Conservation (phyloP, 2,797 vertebrate genomes). For the Cetoscarus ocellatus region DNA sequence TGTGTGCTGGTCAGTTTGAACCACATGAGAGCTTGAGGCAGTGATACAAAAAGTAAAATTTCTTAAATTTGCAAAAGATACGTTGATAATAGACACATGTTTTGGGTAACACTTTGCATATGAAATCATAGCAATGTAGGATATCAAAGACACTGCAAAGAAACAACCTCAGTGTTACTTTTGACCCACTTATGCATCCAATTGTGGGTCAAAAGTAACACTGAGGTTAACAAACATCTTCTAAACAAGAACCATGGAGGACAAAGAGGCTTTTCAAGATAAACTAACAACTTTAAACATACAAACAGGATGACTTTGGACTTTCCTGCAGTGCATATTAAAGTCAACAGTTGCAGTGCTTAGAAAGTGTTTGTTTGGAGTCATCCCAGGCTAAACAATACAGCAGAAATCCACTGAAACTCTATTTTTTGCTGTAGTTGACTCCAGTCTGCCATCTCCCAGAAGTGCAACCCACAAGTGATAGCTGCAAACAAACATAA, state of each 20-base stretch:
- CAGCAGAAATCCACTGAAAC: constrained; percentile 27
- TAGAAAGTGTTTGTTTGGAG: constrained; percentile 43
- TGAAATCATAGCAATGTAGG: no score
- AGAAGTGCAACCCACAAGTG: constrained; percentile 49
- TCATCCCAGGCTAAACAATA: constrained; percentile 47
- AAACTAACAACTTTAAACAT: constrained; percentile 8
- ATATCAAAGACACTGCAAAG: no score
- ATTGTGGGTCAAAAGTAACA: no score
- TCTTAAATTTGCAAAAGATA: no score
- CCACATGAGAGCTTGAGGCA: no score
- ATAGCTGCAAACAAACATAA: constrained; percentile 60
- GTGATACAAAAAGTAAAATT: no score
- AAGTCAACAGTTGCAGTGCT: constrained; percentile 13
- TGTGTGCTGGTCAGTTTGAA: no score
- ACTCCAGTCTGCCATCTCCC: constrained; percentile 46
- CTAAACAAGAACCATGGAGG: constrained; percentile 1
- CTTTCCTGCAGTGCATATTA: constrained; percentile 12
- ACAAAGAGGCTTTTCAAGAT: neutral
- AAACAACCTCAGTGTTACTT: no score
- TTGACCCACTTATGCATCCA: no score
- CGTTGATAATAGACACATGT: no score
- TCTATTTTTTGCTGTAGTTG: constrained; percentile 23
- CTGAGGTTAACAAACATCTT: neutral
- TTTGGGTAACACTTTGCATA: no score
- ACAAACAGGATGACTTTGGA: constrained; percentile 31